Evolutionary conservation across 1,140 invertebrate genomes (phyloP), one percentile per base, ranked within the genome.

Genomic region (Phocides pigmalion): DNA sequence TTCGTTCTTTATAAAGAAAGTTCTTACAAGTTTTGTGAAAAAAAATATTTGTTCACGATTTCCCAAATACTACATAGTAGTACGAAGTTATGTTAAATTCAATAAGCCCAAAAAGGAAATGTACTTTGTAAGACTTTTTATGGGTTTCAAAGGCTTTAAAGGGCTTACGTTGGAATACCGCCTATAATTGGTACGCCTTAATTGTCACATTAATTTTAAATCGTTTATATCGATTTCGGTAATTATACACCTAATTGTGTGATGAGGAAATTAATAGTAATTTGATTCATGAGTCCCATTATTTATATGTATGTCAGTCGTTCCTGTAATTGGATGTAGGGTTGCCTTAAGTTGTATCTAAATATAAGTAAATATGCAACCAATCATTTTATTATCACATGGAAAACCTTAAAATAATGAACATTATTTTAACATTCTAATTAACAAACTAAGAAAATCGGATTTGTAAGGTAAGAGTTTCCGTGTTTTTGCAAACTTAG

Each of bases 221-320:
- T 17, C 12, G 11, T 46, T 22, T 22, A 46, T 46, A 46, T 46
- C 42, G 42, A 22, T 46, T 46, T 20, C 42, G 22, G n/a, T 46
- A 46, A 46, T 46, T 46, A 46, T 22, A n/a, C 19, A 46, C 17
- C 42, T 46, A 46, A 22, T 46, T 46, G 19, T 46, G 22, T 22
- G 42, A 46, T 5, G 16, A 12, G 41, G 8, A 20, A 22, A 17
- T 46, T 46, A 20, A 20, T 46, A 22, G 42, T 22, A 46, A 46
- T 44, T 44, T 46, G 19, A 22, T 46, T 22, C 17, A 46, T 46
- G 19, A 5, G 42, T 5, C 9, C 19, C 3, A 22, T 46, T 46
- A 46, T 17, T 11, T 22, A 11, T 46, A 46, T 20, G 17, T 46
- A n/a, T 22, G 42, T 46, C 11, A 16, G 32, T 35, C 19, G 0